Evolutionary conservation across 53 echinoderm and acorn worm species (phyloP).

Genomic region (Hippasteria phrygiana): DNA sequence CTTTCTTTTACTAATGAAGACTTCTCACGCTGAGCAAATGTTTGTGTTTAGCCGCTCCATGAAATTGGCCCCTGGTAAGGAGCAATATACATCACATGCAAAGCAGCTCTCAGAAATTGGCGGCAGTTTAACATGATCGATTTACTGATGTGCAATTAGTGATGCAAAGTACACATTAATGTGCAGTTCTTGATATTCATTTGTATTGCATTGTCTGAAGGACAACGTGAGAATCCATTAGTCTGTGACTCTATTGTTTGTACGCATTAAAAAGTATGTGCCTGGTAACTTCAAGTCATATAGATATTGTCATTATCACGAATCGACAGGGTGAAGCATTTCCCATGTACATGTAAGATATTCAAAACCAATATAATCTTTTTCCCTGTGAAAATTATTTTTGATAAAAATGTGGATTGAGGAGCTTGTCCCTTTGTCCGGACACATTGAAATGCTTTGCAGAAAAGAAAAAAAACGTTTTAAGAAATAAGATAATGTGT

Average conservation of each 20-base stretch:
- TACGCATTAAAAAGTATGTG: not conserved
- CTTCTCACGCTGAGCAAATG: too few species aligned
- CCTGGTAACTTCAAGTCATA: too few species aligned
- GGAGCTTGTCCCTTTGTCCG: constrained; percentile 28
- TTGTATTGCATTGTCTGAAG: not conserved
- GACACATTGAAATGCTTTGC: not conserved
- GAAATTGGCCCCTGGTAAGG: too few species aligned
- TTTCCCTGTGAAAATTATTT: constrained; percentile 24
- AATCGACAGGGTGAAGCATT: constrained; percentile 27
- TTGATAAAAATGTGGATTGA: constrained; percentile 40
- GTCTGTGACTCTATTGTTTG: not conserved
- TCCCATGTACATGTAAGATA: constrained; percentile 7
- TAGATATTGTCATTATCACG: not conserved
- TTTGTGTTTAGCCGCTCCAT: too few species aligned
- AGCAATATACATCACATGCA: too few species aligned
- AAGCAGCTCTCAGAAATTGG: too few species aligned
- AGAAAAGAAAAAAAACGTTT: not conserved
- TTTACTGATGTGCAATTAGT: constrained; percentile 43
- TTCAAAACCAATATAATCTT: not conserved
- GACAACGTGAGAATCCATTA: not conserved
- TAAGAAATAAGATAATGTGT: not conserved
- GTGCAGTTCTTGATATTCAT: not conserved
- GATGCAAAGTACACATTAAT: constrained; percentile 7
- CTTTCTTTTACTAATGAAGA: too few species aligned
- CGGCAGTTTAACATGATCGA: constrained; percentile 11